These are phyloP conservation scores for Coenonympha glycerion DNA, from an alignment of 2,888 invertebrate genomes.

Conservation along the genomic window DNA sequence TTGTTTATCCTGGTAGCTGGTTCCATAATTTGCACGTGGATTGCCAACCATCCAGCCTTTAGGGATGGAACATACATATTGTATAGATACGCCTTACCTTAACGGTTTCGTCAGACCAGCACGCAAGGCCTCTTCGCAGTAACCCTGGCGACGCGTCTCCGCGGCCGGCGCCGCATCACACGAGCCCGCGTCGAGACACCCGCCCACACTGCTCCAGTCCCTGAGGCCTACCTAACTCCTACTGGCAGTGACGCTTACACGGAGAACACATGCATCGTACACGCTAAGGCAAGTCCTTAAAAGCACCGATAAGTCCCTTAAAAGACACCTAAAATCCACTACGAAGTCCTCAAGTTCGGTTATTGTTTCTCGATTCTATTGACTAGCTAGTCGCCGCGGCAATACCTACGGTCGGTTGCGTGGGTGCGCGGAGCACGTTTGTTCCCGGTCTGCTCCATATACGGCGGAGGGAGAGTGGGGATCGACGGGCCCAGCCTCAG, in stretches of 20 bases:
- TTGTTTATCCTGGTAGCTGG: no score
- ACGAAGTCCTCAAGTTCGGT: conserved; percentile 27
- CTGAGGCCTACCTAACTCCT: conserved; percentile 11
- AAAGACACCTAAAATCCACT: conserved; percentile 47
- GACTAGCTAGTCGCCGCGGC: conserved; percentile 29
- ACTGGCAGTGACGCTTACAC: conserved; percentile 34
- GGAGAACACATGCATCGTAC: conserved; percentile 38
- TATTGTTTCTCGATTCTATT: conserved; percentile 36
- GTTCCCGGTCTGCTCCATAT: conserved; percentile 70
- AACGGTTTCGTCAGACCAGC: conserved; percentile 69
- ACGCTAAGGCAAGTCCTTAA: conserved; percentile 51
- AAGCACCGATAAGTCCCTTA: no score
- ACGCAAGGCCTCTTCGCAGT: conserved; percentile 38
- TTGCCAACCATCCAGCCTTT: no score
- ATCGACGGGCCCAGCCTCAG: conserved; percentile 50
- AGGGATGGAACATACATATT: no score
- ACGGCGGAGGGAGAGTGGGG: conserved; percentile 50
- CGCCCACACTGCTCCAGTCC: conserved; percentile 34
- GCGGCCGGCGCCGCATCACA: conserved; percentile 64
- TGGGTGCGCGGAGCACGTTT: conserved; percentile 53
- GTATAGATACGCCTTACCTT: no score
- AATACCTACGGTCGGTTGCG: conserved; percentile 64
- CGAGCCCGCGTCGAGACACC: conserved; percentile 39
- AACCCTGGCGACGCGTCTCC: conserved; percentile 41
- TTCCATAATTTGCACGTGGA: no score